Evolutionary conservation across 2,888 invertebrate species (phyloP), one percentile per base, ranked within the genome.

Genomic region (Tiliacea aurago): DNA sequence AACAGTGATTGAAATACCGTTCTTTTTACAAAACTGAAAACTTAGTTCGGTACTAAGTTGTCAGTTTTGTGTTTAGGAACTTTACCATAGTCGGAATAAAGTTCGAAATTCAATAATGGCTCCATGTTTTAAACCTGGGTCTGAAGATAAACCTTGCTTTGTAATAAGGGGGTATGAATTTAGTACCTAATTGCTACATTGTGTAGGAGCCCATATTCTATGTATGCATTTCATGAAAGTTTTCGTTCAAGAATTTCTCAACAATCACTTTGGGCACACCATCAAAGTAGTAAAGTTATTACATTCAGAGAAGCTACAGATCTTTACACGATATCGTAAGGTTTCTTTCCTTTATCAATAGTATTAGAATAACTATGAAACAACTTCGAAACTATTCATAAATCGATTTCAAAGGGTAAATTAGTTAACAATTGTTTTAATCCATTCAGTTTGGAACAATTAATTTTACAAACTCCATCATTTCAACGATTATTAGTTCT

Each of bases 351-450:
- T n/a, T 41, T n/a, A 76, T 0, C 15, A 18, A 43, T 5, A 23
- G 7, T 28, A 76, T 51, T 20, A 7, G 5, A 53, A 59, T 43
- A 7, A 23, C 4, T 37, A 23, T 23, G 1, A 62, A 66, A 64
- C 47, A n/a, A 64, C 45, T 55, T 33, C 11, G 13, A 61, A 59
- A 65, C 58, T 63, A 67, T 67, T 61, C 10, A 53, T n/a, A 45
- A 76, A 62, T 47, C 28, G 20, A 45, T 76, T 76, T 49, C 15
- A 63, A 76, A 77, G 37, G 37, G 6, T 2, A 28, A 64, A 53
- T 55, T 76, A 51, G 28, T 70, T 64, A 63, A 41, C 62, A 61
- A 62, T 58, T 61, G 70, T 65, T 81, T 62, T 61, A 58, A 83
- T 59, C 37, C 28, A 59, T 65, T 83, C 28, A 56, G 67, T 65